These are phyloP conservation scores for Bungarus multicinctus DNA, from an alignment of 2,113 vertebrate species.

Conservation along the genomic window DNA sequence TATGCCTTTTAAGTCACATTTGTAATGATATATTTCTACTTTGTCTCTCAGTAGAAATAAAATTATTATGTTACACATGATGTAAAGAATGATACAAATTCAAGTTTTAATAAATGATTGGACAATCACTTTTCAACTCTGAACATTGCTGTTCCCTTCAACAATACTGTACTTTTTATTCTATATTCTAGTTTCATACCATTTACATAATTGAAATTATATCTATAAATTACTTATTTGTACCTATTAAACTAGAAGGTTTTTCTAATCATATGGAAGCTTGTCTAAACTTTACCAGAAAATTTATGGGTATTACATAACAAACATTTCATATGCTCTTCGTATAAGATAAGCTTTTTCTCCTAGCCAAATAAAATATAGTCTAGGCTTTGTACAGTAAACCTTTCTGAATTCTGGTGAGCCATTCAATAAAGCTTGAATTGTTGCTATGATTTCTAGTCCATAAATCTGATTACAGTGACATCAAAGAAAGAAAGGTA, in stretches of 20 bases:
- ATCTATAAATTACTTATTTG: conserved; percentile 55
- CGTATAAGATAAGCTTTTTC: conserved; percentile 22
- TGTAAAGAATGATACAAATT: not conserved
- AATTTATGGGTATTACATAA: conserved; percentile 52
- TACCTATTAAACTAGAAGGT: conserved; percentile 53
- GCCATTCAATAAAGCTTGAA: conserved; percentile 33
- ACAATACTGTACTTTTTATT: no score
- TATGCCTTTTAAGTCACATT: not conserved
- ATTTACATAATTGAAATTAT: conserved; percentile 61
- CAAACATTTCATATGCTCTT: conserved; percentile 57
- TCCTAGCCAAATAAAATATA: conserved; percentile 49
- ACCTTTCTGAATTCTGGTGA: conserved; percentile 34
- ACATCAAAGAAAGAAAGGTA: not conserved
- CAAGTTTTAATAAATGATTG: conserved; percentile 20
- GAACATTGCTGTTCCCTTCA: conserved; percentile 14
- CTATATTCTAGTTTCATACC: not conserved
- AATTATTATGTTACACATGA: not conserved
- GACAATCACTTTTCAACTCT: not conserved
- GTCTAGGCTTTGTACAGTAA: conserved; percentile 44
- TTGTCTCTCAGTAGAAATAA: not conserved
- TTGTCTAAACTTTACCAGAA: conserved; percentile 54
- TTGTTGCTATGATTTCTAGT: not conserved
- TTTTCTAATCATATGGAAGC: conserved; percentile 51
- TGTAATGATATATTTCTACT: not conserved
- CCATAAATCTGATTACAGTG: not conserved